Base-by-base conservation (phyloP, 1,140 invertebrate genomes). In the Tenebrio molitor region DNA sequence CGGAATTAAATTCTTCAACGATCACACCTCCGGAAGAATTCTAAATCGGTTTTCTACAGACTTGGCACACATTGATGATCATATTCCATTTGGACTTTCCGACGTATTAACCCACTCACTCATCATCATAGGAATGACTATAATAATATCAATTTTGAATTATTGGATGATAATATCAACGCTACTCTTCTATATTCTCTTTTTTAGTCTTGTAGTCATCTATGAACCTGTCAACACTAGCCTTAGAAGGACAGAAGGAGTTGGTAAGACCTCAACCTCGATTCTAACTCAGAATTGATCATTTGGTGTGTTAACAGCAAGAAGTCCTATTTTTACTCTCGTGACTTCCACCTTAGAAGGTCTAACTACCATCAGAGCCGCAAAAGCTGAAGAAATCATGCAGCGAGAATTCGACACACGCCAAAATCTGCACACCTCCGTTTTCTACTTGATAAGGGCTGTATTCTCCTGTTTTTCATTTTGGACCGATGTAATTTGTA, bases 121-220 rank as follows among this genome's bases (percentile, higher is more conserved):
- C 94, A 93, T n/a, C 76, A 96, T 29, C 25, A 8, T 29, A 3
- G 25, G 25, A 8, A 29, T 8, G 8, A 29, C 8, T 29, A 10
- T 50, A 1, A 15, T 50, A 17, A 21, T 50, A 19, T 50, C 44
- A 8, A 10, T 50, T 1, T 1, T 50, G 17, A 50, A 50, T 50
- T 50, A 21, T 21, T 50, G 44, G 44, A 19, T 50, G 44, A 21
- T 50, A 21, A 19, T 50, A 19, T 17, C 44, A 21, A 21, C 44
- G 17, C 10, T 23, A 2, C 16, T 17, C 10, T 19, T 50, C 19
- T 50, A n/a, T n/a, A n/a, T 19, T 50, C 21, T n/a, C 17, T 50
- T 2, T 50, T 10, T 50, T 5, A 17, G 44, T 50, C 15, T 50
- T 21, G 17, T 50, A 50, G 17, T 50, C n/a, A n/a, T n/a, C n/a